These are phyloP conservation scores for Macrophya alboannulata DNA, from an alignment of 2,888 invertebrate species.

Conservation along the genomic window DNA sequence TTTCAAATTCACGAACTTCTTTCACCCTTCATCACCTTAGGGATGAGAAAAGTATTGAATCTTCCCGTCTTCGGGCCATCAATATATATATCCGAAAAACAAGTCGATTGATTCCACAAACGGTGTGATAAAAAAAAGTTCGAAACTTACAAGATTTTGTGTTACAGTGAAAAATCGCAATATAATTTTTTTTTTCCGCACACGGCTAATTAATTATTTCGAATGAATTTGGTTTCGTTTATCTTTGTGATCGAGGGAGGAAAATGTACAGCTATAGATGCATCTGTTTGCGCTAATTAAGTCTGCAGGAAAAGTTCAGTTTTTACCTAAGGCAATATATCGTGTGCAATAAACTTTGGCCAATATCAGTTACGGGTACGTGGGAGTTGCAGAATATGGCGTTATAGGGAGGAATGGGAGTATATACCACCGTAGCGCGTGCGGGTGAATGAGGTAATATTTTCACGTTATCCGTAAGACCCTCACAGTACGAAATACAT, in stretches of 20 bases:
- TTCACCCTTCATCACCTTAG: neutral
- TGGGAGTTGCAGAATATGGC: neutral
- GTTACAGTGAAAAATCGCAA: neutral
- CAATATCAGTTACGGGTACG: neutral
- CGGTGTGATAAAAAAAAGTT: neutral
- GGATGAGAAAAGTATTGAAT: neutral
- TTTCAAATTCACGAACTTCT: neutral
- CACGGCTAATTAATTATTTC: neutral
- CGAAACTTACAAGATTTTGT: neutral
- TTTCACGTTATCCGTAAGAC: slow-evolving; percentile 28
- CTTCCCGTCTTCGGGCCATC: neutral
- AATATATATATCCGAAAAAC: neutral
- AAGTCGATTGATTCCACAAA: neutral
- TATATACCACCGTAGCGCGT: neutral
- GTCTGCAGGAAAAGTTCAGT: neutral
- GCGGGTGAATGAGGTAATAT: slow-evolving; percentile 17
- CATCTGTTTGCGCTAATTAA: neutral
- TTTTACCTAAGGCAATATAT: slow-evolving; percentile 15
- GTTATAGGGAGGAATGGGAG: neutral
- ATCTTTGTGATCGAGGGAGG: neutral
- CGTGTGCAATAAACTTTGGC: neutral
- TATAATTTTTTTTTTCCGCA: neutral
- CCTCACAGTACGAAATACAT: slow-evolving; percentile 8
- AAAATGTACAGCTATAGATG: neutral
- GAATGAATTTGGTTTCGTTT: neutral